phyloP scores from a whole-genome alignment of 2,797 vertebrate species.

The Serranus cabrilla region DNA sequence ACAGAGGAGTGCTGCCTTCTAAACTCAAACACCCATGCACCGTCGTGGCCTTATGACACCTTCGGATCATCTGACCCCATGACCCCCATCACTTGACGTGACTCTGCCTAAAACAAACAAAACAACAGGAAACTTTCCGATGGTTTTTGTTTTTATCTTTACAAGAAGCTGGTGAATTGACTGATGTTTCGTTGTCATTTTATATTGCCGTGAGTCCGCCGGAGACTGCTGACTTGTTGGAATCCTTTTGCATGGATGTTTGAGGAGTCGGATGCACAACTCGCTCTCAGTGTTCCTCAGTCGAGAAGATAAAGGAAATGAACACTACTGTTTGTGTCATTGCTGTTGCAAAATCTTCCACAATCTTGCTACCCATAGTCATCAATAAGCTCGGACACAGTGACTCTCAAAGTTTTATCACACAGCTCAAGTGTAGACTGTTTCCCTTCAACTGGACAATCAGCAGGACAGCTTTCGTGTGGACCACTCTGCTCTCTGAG shows the following conservation, averaged over 20 bases:
- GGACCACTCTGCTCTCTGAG: slow-evolving; percentile 81
- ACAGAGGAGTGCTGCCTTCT: slow-evolving; percentile 97
- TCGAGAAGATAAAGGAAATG: slow-evolving; percentile 53
- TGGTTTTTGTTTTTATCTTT: slow-evolving; percentile 55
- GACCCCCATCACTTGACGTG: slow-evolving; percentile 80
- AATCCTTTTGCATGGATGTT: slow-evolving; percentile 63
- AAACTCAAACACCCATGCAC: slow-evolving; percentile 99
- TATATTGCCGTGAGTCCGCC: slow-evolving; percentile 57
- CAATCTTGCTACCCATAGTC: slow-evolving; percentile 63
- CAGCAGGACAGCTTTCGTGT: slow-evolving; percentile 83
- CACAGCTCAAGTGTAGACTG: slow-evolving; percentile 62
- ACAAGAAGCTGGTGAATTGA: slow-evolving; percentile 81
- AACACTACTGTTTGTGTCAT: slow-evolving; percentile 74
- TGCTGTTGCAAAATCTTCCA: slow-evolving; percentile 64
- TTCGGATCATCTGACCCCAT: slow-evolving; percentile 83
- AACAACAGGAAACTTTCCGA: slow-evolving; percentile 46
- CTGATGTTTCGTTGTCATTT: slow-evolving; percentile 66
- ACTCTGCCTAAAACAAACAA: slow-evolving; percentile 79
- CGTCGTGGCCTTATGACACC: slow-evolving; percentile 97
- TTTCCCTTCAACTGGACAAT: slow-evolving; percentile 73
- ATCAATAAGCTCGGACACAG: slow-evolving; percentile 81
- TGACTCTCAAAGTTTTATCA: slow-evolving; percentile 70
- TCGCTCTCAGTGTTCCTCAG: slow-evolving; percentile 23
- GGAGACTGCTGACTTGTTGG: slow-evolving; percentile 69
- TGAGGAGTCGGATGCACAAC: slow-evolving; percentile 56